A percentile compares a stretch with the other conserved stretches of the same genome.
Conservation (phyloP, 2,113 vertebrate genomes). For the Genyomyrus donnyi region DNA sequence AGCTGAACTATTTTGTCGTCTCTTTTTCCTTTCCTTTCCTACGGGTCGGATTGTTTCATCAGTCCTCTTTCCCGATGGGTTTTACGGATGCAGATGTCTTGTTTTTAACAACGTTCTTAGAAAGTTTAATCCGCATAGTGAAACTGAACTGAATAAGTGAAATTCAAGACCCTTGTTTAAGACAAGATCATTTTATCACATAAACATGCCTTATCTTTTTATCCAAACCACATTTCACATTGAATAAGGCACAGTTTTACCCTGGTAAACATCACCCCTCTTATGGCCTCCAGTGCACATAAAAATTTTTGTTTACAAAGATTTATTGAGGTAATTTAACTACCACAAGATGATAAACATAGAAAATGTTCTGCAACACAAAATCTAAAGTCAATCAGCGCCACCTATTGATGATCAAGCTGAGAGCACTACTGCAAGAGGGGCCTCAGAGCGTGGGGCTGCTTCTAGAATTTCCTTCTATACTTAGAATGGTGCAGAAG, state of each 20-base stretch:
- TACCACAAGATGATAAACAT: not conserved
- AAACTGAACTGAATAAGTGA: not conserved
- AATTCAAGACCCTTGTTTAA: not conserved
- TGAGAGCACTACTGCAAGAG: not conserved
- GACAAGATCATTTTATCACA: not conserved
- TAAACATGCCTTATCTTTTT: not conserved
- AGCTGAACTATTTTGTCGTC: not conserved
- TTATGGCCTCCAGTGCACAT: not conserved
- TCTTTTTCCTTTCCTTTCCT: not conserved
- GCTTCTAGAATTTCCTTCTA: slow-evolving; percentile 1
- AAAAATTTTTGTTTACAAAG: not conserved
- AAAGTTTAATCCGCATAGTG: not conserved
- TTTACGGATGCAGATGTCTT: not conserved
- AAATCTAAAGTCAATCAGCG: not conserved
- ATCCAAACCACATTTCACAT: not conserved
- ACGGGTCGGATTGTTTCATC: not conserved
- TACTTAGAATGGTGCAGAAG: not conserved
- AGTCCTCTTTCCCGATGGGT: not conserved
- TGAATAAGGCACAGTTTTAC: not conserved
- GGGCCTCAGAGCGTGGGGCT: not conserved
- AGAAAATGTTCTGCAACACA: not conserved
- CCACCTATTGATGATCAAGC: not conserved
- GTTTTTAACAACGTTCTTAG: not conserved
- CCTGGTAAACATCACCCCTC: not conserved
- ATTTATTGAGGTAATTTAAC: not conserved